Conservation (phyloP, 1,140 invertebrate genomes). For the Danaus plexippus region DNA sequence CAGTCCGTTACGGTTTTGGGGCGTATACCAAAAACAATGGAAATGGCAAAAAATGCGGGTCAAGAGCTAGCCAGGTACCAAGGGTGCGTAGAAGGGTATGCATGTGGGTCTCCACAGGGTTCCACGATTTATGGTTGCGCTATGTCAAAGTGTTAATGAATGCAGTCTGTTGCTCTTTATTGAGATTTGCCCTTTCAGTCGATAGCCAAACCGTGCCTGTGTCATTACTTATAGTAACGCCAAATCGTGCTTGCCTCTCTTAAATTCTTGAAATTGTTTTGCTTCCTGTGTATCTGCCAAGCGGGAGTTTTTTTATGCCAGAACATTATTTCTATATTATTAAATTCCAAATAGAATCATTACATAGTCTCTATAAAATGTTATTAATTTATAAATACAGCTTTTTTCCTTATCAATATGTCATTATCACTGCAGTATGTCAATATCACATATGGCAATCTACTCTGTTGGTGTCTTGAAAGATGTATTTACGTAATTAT, state of each 20-base stretch:
- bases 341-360: too few species aligned
- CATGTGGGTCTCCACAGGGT: slow-evolving; percentile 56
- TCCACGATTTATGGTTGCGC: slow-evolving; percentile 67
- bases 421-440: too few species aligned
- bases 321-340: too few species aligned
- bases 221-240: slow-evolving; percentile 61
- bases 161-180: slow-evolving; percentile 68
- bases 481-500: too few species aligned
- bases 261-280: slow-evolving; percentile 46
- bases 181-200: slow-evolving; percentile 66
- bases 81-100: slow-evolving; percentile 41
- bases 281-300: slow-evolving; percentile 44
- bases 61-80: slow-evolving; percentile 44
- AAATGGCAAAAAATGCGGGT: slow-evolving; percentile 66
- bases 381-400: too few species aligned
- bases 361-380: too few species aligned
- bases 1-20: slow-evolving; percentile 57
- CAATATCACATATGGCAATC: too few species aligned
- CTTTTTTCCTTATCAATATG: too few species aligned
- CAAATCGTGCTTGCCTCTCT: slow-evolving; percentile 60
- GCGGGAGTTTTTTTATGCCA: neutral
- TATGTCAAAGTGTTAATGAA: slow-evolving; percentile 70
- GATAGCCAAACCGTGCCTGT: slow-evolving; percentile 43
- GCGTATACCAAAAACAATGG: slow-evolving; percentile 63
- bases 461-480: too few species aligned